These are phyloP conservation scores for Drosophila barbarae DNA, from an alignment of 2,888 invertebrate genomes.

Conservation along the genomic window DNA sequence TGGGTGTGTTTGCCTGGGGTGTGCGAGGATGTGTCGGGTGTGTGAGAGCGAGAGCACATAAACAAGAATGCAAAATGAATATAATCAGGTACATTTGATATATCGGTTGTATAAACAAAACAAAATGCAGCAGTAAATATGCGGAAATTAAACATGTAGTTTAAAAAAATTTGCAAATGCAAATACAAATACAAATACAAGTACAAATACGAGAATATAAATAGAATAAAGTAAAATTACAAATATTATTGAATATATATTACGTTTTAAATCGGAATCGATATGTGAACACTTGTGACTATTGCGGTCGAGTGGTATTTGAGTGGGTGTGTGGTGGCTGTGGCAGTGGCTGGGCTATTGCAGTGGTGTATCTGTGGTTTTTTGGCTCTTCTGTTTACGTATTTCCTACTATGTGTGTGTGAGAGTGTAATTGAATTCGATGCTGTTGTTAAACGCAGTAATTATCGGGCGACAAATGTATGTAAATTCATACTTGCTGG, in stretches of 20 bases:
- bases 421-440: constrained; percentile 40
- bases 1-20: constrained; percentile 10
- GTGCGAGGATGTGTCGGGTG: constrained; percentile 15
- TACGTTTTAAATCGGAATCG: constrained; percentile 51
- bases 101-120: constrained; percentile 61
- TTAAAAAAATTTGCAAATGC: constrained; percentile 28
- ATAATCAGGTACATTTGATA: constrained; percentile 76
- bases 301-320: constrained; percentile 53
- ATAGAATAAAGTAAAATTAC: constrained; percentile 41
- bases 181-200: constrained; percentile 18
- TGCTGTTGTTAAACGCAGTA: constrained; percentile 33
- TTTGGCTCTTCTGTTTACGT: constrained; percentile 48
- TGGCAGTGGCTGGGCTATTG: constrained; percentile 61
- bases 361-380: constrained; percentile 38
- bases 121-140: constrained; percentile 60
- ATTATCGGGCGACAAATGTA: constrained; percentile 35
- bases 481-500: constrained; percentile 36
- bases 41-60: constrained; percentile 48
- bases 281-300: constrained; percentile 70
- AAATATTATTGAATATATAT: constrained; percentile 48
- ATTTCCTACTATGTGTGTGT: constrained; percentile 25
- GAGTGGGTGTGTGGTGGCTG: constrained; percentile 24
- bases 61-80: constrained; percentile 69
- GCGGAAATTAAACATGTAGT: constrained; percentile 46
- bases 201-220: constrained; percentile 8